Evolutionary conservation across 2,888 invertebrate species (phyloP).

Genomic region (Tetrapedia diversipes): DNA sequence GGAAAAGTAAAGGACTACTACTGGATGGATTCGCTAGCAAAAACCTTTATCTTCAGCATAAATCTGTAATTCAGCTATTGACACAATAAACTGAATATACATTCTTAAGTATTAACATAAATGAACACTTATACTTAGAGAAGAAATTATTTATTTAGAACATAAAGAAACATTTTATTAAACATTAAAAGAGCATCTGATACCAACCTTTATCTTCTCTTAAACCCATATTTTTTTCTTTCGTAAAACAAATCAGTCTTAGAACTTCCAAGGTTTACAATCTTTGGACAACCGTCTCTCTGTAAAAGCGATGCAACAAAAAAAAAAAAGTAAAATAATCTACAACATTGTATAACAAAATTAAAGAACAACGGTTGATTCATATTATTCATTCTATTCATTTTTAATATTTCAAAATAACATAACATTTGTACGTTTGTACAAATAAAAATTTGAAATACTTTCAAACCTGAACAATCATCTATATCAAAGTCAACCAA

Average conservation of each 20-base stretch:
- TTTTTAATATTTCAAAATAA: too few relatives aligned
- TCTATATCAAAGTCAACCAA: too few relatives aligned
- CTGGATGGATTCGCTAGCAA: too few relatives aligned
- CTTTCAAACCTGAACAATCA: too few relatives aligned
- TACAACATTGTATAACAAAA: neutral
- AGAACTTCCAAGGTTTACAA: constrained; percentile 99
- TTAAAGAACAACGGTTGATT: too few relatives aligned
- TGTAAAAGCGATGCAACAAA: too few relatives aligned
- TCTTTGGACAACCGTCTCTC: constrained; percentile 99
- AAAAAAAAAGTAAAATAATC: constrained; percentile 3
- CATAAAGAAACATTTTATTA: constrained; percentile 13
- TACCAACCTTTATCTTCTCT: constrained; percentile 88
- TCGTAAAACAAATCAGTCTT: constrained; percentile 99
- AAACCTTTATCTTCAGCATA: too few relatives aligned
- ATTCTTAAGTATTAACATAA: neutral
- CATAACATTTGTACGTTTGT: too few relatives aligned
- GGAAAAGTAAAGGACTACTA: too few relatives aligned
- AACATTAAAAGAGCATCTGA: neutral
- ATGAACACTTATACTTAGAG: neutral
- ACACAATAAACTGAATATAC: neutral
- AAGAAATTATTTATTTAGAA: constrained; percentile 28
- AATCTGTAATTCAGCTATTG: too few relatives aligned
- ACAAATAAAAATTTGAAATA: too few relatives aligned
- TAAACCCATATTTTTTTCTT: constrained; percentile 99
- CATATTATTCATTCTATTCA: too few relatives aligned